Evolutionary conservation across 2,113 vertebrate species (phyloP).

Genomic region (Caranx melampygus): DNA sequence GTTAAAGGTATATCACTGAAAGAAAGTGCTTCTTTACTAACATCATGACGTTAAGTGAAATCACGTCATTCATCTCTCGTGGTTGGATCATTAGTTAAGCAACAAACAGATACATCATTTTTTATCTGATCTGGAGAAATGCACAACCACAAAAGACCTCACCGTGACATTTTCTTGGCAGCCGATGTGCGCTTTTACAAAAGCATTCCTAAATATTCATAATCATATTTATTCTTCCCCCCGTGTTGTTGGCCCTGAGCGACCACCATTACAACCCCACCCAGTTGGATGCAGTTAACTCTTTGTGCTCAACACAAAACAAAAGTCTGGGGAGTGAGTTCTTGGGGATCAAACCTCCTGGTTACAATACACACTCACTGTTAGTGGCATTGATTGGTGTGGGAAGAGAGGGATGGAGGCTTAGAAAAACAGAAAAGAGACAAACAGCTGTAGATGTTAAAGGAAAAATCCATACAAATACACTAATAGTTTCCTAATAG

Average conservation of each 20-base stretch:
- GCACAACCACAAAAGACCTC: background rate
- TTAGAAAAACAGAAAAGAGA: background rate
- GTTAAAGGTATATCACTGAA: background rate
- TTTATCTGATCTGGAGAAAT: background rate
- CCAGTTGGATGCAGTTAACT: background rate
- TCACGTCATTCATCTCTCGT: background rate
- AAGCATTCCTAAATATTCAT: background rate
- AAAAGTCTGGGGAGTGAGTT: conserved; percentile 9
- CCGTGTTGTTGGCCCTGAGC: background rate
- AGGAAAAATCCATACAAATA: background rate
- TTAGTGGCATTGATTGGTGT: conserved; percentile 24
- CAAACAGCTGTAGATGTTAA: background rate
- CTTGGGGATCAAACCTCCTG: conserved; percentile 1
- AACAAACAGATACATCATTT: background rate
- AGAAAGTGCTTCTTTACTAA: background rate
- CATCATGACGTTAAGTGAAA: background rate
- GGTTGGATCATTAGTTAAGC: background rate
- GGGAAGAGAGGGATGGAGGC: background rate
- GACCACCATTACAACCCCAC: background rate
- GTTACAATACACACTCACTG: conserved; percentile 14
- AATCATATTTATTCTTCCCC: background rate
- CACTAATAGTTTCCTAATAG: background rate
- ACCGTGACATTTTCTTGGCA: background rate
- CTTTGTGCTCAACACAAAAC: conserved; percentile 24
- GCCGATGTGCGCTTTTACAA: background rate